These are phyloP conservation scores for Platynereis dumerilii DNA, from an alignment of 2,888 invertebrate genomes.

Conservation along the genomic window DNA sequence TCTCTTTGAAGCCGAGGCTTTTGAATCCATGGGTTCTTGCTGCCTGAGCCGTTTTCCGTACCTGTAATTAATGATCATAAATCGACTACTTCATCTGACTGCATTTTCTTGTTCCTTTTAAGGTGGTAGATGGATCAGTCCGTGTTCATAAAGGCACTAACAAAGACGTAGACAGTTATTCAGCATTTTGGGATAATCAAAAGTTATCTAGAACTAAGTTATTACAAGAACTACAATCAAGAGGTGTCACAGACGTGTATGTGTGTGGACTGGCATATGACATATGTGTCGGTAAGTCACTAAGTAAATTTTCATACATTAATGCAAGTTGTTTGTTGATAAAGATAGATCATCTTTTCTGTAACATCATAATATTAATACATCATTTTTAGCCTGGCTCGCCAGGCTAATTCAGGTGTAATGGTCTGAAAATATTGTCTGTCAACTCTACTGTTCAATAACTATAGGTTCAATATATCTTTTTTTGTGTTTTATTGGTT, in stretches of 20 bases:
- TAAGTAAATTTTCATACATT: background rate
- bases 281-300: constrained; percentile 76
- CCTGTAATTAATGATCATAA: too few species aligned
- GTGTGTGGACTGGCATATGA: constrained; percentile 95
- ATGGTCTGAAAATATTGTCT: too few species aligned
- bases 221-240: constrained; percentile 78
- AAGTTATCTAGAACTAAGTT: constrained; percentile 86
- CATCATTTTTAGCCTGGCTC: too few species aligned
- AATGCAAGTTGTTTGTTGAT: background rate
- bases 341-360: background rate
- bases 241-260: constrained; percentile 88
- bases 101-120: too few species aligned
- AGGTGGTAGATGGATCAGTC: constrained; percentile 47
- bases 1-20: too few species aligned
- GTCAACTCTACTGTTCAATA: too few species aligned
- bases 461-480: too few species aligned
- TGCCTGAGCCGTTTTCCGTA: too few species aligned
- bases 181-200: constrained; percentile 98
- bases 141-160: constrained; percentile 75
- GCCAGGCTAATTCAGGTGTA: too few species aligned
- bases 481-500: too few species aligned
- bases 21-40: too few species aligned
- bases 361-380: background rate
- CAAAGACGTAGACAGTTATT: constrained; percentile 95
- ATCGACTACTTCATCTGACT: too few species aligned